A percentile compares a stretch with the other conserved stretches of the same genome.
These are phyloP conservation scores for Zaprionus bogoriensis DNA, from an alignment of 2,888 invertebrate species.

Conservation along the genomic window DNA sequence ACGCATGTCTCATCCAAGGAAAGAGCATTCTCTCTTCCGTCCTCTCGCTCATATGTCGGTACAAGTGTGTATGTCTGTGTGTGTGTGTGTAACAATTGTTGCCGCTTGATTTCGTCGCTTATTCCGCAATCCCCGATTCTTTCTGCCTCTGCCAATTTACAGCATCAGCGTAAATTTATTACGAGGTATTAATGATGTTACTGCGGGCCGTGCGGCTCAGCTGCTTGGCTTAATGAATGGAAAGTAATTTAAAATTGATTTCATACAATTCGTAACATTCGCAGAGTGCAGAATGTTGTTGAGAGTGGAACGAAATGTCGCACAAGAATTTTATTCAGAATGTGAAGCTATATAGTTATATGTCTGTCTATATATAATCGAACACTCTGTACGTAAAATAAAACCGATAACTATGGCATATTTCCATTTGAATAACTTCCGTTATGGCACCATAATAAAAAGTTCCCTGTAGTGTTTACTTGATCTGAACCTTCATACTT, in stretches of 20 bases:
- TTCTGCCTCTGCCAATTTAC: slow-evolving; percentile 46
- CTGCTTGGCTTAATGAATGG: slow-evolving; percentile 21
- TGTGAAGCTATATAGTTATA: no score
- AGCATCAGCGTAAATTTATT: slow-evolving; percentile 59
- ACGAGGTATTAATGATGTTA: slow-evolving; percentile 62
- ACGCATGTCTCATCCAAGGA: background rate
- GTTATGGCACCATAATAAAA: no score
- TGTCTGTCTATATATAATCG: no score
- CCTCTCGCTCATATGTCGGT: background rate
- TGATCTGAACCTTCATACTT: no score
- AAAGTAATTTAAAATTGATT: slow-evolving; percentile 26
- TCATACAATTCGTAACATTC: background rate
- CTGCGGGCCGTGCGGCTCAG: slow-evolving; percentile 21
- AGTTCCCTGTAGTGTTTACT: no score
- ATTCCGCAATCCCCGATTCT: slow-evolving; percentile 30
- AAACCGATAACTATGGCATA: no score
- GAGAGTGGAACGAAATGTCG: no score
- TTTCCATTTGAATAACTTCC: no score
- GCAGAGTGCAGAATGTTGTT: background rate
- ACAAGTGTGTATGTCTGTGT: background rate
- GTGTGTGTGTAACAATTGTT: slow-evolving; percentile 32
- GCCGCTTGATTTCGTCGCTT: slow-evolving; percentile 49
- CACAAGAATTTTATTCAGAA: no score
- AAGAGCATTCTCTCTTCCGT: background rate
- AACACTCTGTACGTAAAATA: no score